phyloP scores from a whole-genome alignment of 1,140 invertebrate species.

The Radopholus similis region DNA sequence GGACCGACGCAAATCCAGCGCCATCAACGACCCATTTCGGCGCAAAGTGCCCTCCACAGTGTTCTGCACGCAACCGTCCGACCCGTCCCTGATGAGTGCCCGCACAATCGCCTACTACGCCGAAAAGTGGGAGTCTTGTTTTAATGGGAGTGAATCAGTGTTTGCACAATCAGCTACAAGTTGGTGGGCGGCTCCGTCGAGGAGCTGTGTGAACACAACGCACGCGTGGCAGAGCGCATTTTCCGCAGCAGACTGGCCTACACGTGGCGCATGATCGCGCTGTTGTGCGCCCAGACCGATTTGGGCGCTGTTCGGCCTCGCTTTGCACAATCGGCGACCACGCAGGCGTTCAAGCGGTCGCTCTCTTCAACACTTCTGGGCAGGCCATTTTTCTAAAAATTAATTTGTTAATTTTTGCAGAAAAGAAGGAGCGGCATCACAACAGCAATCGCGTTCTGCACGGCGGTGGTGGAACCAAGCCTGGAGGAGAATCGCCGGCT shows the following conservation, averaged over 20 bases:
- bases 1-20: constrained; percentile 7
- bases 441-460: background rate
- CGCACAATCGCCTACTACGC: constrained; percentile 18
- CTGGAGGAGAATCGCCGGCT: too few relatives aligned
- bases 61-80: constrained; percentile 17
- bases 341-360: too few relatives aligned
- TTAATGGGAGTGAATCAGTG: background rate
- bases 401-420: background rate
- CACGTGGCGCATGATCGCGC: constrained; percentile 24
- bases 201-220: constrained; percentile 28
- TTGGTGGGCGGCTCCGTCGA: constrained; percentile 24
- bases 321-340: background rate
- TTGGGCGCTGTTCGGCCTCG: background rate
- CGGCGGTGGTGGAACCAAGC: too few relatives aligned
- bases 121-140: constrained; percentile 16
- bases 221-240: constrained; percentile 20
- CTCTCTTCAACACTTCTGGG: too few relatives aligned
- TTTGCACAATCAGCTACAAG: constrained; percentile 20
- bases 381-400: too few relatives aligned
- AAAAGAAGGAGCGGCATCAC: background rate
- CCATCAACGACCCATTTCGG: constrained; percentile 15
- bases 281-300: constrained; percentile 8
- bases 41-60: constrained; percentile 17
- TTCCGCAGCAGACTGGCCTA: constrained; percentile 17
- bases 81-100: background rate